A percentile compares a stretch with the other conserved stretches of the same genome.
phyloP scores from a whole-genome alignment of 2,888 invertebrate genomes.

The Catocala sponsa region DNA sequence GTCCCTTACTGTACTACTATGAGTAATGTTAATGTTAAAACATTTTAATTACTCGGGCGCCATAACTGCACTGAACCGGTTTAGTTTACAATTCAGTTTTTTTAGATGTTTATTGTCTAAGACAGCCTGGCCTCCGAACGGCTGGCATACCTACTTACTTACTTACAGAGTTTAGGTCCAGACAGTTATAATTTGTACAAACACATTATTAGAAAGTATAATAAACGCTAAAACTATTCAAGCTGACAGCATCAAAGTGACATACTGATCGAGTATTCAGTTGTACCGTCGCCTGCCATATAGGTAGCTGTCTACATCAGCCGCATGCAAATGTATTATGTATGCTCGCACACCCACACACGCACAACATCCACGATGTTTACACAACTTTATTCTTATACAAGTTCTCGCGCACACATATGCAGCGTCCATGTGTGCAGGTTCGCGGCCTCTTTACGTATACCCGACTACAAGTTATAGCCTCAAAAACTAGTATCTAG shows the following conservation, averaged over 20 bases:
- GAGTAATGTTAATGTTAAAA: no score
- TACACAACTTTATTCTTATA: constrained; percentile 54
- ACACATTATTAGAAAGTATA: constrained; percentile 28
- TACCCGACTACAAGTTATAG: constrained; percentile 39
- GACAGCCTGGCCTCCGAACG: no score
- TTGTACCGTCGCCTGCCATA: constrained; percentile 60
- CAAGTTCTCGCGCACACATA: constrained; percentile 55
- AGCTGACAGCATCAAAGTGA: constrained; percentile 58
- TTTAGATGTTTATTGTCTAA: no score
- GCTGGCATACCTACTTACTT: no score
- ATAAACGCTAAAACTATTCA: constrained; percentile 26
- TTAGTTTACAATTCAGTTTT: no score
- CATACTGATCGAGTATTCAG: constrained; percentile 78
- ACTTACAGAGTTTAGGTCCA: no score
- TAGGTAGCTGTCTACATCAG: constrained; percentile 62
- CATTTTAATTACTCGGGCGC: no score
- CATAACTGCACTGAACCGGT: no score
- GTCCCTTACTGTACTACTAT: no score
- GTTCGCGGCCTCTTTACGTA: constrained; percentile 67
- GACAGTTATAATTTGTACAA: neutral
- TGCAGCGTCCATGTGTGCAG: constrained; percentile 44
- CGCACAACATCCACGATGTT: constrained; percentile 34
- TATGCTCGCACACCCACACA: constrained; percentile 54
- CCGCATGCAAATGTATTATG: constrained; percentile 72
- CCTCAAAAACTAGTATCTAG: constrained; percentile 46